Conservation (phyloP, 2,888 invertebrate species). For the Junonia oenone region DNA sequence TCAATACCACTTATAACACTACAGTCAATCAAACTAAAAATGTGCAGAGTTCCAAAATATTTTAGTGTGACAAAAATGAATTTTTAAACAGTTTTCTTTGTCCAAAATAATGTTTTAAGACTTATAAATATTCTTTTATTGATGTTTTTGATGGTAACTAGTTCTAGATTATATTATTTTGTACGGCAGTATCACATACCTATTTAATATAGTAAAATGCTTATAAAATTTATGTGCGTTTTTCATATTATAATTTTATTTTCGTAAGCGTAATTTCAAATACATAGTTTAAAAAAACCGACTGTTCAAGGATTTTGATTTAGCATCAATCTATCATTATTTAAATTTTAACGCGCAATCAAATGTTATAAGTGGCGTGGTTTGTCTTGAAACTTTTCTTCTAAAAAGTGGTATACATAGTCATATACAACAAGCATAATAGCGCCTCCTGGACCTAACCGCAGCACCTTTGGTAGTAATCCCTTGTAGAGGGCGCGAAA, state of each 20-base stretch:
- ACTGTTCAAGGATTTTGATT: background rate
- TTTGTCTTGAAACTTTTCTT: slow-evolving; percentile 52
- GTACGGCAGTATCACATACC: background rate
- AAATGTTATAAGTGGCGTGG: slow-evolving; percentile 15
- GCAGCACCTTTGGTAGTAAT: slow-evolving; percentile 91
- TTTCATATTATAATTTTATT: no score
- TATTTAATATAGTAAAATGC: background rate
- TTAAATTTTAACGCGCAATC: background rate
- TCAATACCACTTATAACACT: background rate
- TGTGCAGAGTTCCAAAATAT: no score
- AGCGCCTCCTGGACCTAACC: slow-evolving; percentile 96
- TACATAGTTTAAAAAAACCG: no score
- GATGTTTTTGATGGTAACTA: background rate
- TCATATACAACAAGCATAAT: slow-evolving; percentile 97
- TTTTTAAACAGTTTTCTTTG: background rate
- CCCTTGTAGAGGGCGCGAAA: slow-evolving; percentile 95
- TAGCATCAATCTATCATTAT: background rate
- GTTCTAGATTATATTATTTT: background rate
- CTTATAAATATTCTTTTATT: no score
- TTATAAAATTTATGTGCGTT: background rate
- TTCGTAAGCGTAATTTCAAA: no score
- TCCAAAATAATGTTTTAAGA: no score
- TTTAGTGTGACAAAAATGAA: no score
- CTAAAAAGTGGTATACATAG: slow-evolving; percentile 87
- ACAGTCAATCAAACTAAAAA: background rate